Percentiles rank a stretch among this genome's conserved stretches.
phyloP scores from a whole-genome alignment of 2,888 invertebrate genomes.

The Thumatha senex region DNA sequence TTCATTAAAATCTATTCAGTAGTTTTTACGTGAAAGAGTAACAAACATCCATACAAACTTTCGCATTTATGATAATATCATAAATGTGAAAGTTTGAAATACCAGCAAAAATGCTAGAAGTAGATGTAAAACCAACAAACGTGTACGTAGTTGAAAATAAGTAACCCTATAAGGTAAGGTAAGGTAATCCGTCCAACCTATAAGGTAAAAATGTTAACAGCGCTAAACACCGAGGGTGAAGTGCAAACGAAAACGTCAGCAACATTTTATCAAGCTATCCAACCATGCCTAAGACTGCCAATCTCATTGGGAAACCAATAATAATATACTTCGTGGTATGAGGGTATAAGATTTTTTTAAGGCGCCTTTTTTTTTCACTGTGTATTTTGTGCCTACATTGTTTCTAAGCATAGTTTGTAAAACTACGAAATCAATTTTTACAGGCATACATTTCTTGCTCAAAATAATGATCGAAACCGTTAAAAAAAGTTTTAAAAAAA shows the following conservation, averaged over 20 bases:
- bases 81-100: too few relatives aligned
- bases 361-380: not conserved
- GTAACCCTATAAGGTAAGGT: not conserved
- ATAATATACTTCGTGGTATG: not conserved
- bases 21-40: too few relatives aligned
- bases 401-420: too few relatives aligned
- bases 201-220: constrained; percentile 22
- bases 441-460: too few relatives aligned
- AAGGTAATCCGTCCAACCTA: constrained; percentile 5
- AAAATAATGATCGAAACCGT: too few relatives aligned
- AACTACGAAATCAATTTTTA: too few relatives aligned
- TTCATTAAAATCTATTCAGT: too few relatives aligned
- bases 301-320: constrained; percentile 8
- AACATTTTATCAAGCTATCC: constrained; percentile 20
- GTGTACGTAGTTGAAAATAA: constrained; percentile 4
- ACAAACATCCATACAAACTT: too few relatives aligned
- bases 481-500: too few relatives aligned
- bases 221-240: constrained; percentile 14
- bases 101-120: too few relatives aligned
- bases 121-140: not conserved
- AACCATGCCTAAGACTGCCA: constrained; percentile 4
- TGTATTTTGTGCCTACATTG: too few relatives aligned
- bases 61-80: too few relatives aligned
- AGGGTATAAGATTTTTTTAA: not conserved
- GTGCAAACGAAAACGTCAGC: constrained; percentile 19